phyloP scores from a whole-genome alignment of 2,113 vertebrate genomes.

The Peromyscus leucopus region DNA sequence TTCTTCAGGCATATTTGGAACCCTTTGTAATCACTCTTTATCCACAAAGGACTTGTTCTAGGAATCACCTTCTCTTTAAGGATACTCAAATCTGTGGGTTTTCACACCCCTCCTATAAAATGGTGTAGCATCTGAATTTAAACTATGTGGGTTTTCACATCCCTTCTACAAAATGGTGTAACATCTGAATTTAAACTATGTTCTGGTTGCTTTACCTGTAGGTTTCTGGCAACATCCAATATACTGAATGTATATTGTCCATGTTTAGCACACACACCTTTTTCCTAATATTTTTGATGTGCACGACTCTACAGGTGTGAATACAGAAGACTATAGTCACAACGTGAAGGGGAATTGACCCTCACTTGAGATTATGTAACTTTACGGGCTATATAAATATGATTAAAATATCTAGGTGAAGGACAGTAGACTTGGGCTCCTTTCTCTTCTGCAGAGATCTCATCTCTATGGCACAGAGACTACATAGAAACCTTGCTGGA shows the following conservation, averaged over 20 bases:
- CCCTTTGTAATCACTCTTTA: neutral
- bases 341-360: neutral
- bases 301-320: neutral
- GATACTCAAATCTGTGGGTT: neutral
- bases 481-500: neutral
- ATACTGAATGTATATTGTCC: neutral
- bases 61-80: neutral
- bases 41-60: neutral
- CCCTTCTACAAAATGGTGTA: neutral
- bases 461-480: neutral
- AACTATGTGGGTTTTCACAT: neutral
- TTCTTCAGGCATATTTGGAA: neutral
- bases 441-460: constrained; percentile 8
- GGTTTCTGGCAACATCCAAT: neutral
- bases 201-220: neutral
- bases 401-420: neutral
- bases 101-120: neutral
- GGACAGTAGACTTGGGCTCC: neutral
- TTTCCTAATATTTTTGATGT: neutral
- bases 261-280: no score
- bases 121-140: neutral
- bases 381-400: neutral
- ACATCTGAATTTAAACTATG: neutral
- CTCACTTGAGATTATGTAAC: neutral
- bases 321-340: neutral